Conservation (phyloP, 2,888 invertebrate species). For the Sarcophaga caerulescens region DNA sequence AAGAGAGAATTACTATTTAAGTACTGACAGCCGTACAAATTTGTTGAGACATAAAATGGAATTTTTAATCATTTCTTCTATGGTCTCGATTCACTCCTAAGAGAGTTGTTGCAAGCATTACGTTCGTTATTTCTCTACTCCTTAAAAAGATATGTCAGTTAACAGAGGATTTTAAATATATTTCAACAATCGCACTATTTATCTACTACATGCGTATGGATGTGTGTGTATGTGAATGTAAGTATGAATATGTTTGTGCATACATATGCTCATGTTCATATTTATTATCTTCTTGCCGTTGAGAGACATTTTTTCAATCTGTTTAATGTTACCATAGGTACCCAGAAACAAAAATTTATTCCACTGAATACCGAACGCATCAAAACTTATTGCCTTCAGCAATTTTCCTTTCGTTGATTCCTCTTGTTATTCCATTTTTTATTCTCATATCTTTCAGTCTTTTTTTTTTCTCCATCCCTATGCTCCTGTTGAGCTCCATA, state of each 20-base stretch:
- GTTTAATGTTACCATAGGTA: slow-evolving; percentile 37
- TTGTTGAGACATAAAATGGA: slow-evolving; percentile 49
- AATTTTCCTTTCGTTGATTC: slow-evolving; percentile 16
- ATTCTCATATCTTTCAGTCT: not conserved
- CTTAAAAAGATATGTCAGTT: slow-evolving; percentile 24
- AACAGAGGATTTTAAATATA: slow-evolving; percentile 18
- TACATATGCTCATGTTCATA: not conserved
- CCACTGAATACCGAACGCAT: slow-evolving; percentile 3
- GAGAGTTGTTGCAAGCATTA: not conserved
- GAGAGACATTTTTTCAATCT: slow-evolving; percentile 15
- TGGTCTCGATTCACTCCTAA: not conserved
- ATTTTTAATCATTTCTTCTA: slow-evolving; percentile 49
- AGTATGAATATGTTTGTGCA: not conserved
- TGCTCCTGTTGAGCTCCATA: slow-evolving; percentile 21
- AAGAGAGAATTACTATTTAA: slow-evolving; percentile 15
- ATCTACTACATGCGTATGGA: not conserved
- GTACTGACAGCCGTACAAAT: slow-evolving; percentile 49
- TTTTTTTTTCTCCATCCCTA: not conserved
- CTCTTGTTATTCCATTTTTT: not conserved
- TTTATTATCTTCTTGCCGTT: not conserved
- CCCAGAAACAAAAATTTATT: slow-evolving; percentile 22
- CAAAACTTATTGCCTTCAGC: slow-evolving; percentile 36
- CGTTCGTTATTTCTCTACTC: not conserved
- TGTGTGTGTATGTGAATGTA: not conserved
- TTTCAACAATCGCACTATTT: slow-evolving; percentile 6